phyloP scores from a whole-genome alignment of 2,113 vertebrate genomes.

The Lipotes vexillifer region DNA sequence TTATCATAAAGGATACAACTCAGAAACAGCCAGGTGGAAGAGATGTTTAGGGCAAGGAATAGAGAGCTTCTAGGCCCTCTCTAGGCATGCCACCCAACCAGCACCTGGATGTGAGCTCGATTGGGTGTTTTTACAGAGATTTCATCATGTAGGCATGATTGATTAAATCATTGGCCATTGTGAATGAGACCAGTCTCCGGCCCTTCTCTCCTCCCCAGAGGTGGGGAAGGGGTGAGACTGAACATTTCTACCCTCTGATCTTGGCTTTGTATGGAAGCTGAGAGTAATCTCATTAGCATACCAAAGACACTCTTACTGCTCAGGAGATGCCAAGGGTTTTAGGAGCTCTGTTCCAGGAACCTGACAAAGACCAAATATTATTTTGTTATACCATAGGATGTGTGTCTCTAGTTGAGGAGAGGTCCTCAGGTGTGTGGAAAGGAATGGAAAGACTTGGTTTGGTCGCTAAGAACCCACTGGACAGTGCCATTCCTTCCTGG shows the following conservation, averaged over 20 bases:
- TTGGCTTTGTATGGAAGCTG: background rate
- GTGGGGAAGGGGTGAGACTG: background rate
- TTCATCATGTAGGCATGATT: background rate
- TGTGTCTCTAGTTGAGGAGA: background rate
- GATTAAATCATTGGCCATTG: background rate
- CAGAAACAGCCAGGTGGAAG: background rate
- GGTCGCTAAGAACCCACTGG: background rate
- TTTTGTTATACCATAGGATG: background rate
- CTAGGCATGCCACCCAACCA: background rate
- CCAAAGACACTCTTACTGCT: background rate
- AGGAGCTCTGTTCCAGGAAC: background rate
- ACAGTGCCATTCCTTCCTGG: background rate
- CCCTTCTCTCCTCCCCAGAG: background rate
- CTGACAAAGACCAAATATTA: background rate
- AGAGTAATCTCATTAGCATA: background rate
- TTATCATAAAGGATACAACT: background rate
- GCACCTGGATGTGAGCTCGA: fast-evolving
- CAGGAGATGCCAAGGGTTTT: background rate
- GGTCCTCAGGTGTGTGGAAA: background rate
- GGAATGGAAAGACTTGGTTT: background rate
- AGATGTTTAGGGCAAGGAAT: background rate
- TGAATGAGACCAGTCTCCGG: background rate
- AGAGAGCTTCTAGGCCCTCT: background rate
- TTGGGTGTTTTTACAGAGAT: background rate
- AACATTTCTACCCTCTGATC: background rate